Conservation (phyloP, 2,888 invertebrate species). For the Panopea generosa region DNA sequence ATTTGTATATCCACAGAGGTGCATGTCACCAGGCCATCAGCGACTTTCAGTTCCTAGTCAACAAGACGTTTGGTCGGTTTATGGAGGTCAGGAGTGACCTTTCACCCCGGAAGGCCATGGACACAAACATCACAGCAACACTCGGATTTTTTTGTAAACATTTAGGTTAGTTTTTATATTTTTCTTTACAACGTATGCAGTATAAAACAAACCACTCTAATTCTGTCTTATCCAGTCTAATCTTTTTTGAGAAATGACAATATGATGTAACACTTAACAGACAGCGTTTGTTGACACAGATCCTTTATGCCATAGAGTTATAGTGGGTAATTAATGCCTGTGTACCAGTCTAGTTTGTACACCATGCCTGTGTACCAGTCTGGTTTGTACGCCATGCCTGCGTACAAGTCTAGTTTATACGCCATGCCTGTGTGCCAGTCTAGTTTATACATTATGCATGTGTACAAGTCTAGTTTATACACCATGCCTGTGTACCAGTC, state of each 20-base stretch:
- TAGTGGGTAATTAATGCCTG: too few relatives aligned
- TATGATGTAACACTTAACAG: background rate
- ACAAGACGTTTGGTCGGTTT: slow-evolving; percentile 72
- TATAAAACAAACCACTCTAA: background rate
- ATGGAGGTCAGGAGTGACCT: slow-evolving; percentile 78
- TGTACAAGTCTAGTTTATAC: too few relatives aligned
- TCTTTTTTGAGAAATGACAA: background rate
- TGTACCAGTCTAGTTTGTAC: too few relatives aligned
- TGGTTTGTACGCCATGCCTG: background rate
- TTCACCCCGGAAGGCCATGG: slow-evolving; percentile 77
- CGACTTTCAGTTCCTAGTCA: slow-evolving; percentile 82
- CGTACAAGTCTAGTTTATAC: too few relatives aligned
- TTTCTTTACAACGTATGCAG: background rate
- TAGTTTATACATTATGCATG: background rate
- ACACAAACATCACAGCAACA: slow-evolving; percentile 69
- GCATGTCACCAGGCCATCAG: slow-evolving; percentile 82
- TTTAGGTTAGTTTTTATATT: slow-evolving; percentile 48
- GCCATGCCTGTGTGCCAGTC: background rate
- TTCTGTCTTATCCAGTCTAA: background rate
- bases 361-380: background rate
- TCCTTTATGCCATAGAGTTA: too few relatives aligned
- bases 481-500: background rate
- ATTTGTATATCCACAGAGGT: slow-evolving; percentile 68
- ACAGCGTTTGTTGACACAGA: too few relatives aligned
- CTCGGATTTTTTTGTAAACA: slow-evolving; percentile 79